Conservation (phyloP, 2,888 invertebrate species). For the Parelbella ahira region DNA sequence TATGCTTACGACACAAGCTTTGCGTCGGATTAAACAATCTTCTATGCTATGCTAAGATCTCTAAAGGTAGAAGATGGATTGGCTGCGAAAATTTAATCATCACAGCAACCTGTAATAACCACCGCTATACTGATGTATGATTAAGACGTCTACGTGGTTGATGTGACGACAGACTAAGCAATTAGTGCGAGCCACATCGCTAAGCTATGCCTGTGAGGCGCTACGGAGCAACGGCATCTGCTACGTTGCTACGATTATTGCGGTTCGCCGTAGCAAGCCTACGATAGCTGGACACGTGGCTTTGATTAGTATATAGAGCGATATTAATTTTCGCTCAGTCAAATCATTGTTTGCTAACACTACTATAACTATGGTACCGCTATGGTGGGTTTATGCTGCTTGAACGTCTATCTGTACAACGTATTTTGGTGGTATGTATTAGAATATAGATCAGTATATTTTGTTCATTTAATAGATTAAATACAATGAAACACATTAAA, state of each 20-base stretch:
- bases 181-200: constrained; percentile 19
- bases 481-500: too few species aligned
- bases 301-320: constrained; percentile 5
- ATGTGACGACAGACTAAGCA: constrained; percentile 15
- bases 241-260: constrained; percentile 27
- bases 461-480: too few species aligned
- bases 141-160: constrained; percentile 17
- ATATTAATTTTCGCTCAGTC: too few species aligned
- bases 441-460: too few species aligned
- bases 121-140: constrained; percentile 12
- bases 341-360: too few species aligned
- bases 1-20: neutral
- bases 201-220: constrained; percentile 16
- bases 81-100: constrained; percentile 20
- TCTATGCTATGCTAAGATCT: constrained; percentile 12
- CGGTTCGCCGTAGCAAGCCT: constrained; percentile 15
- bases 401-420: too few species aligned
- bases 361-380: too few species aligned
- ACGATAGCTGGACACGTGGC: neutral
- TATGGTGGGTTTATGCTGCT: too few species aligned
- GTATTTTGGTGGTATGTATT: too few species aligned
- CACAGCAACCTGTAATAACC: constrained; percentile 11
- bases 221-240: constrained; percentile 22
- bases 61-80: constrained; percentile 10
- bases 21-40: constrained; percentile 3